Percentiles rank a stretch among this genome's conserved stretches.
Conservation (phyloP, 2,888 invertebrate species). For the Napeogenes inachia region DNA sequence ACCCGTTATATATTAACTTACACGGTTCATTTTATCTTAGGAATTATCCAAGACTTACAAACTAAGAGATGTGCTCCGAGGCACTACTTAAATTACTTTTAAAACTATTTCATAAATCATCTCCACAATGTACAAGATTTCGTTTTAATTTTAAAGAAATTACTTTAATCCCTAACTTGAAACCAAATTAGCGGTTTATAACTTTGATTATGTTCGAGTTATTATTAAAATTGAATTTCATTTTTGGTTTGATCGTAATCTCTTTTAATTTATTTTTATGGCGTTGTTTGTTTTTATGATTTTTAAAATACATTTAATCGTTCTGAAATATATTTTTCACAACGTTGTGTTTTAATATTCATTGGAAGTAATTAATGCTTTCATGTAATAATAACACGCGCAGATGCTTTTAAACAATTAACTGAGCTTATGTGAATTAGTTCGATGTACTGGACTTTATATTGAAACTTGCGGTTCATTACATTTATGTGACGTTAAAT, state of each 20-base stretch:
- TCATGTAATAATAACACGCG: constrained; percentile 21
- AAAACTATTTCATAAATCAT: not conserved
- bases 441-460: constrained; percentile 6
- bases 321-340: constrained; percentile 1
- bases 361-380: constrained; percentile 12
- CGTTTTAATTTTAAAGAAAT: not conserved
- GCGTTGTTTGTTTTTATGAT: not conserved
- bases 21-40: no score
- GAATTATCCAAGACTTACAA: not conserved
- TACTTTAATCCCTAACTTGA: no score
- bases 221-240: not conserved
- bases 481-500: constrained; percentile 9
- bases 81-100: not conserved
- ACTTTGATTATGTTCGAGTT: no score
- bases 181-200: no score
- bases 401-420: constrained; percentile 58
- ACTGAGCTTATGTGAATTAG: constrained; percentile 22
- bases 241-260: not conserved
- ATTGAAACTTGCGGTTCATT: constrained; percentile 19
- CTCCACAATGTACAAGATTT: not conserved
- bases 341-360: constrained; percentile 7
- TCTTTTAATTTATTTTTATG: not conserved
- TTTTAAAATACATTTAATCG: not conserved
- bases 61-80: not conserved
- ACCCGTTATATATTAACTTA: no score